Conservation (phyloP, 2,888 invertebrate genomes). For the Clepsis dumicolana region DNA sequence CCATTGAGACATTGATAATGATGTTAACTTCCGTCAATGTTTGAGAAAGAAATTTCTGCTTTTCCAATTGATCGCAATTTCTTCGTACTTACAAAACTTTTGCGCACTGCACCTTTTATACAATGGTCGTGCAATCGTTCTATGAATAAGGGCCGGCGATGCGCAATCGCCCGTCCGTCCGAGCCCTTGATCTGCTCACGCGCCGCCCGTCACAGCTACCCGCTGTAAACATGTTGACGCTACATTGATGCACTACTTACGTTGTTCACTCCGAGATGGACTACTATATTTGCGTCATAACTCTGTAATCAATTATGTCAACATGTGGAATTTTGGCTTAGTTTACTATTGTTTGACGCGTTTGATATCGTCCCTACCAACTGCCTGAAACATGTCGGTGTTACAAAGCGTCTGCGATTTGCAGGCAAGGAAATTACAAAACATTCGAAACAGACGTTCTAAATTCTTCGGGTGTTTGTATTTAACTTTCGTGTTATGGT, state of each 20-base stretch:
- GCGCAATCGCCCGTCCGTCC: constrained; percentile 65
- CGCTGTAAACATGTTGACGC: constrained; percentile 44
- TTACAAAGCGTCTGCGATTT: neutral
- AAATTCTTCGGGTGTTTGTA: neutral
- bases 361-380: constrained; percentile 17
- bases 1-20: no score
- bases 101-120: constrained; percentile 77
- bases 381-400: neutral
- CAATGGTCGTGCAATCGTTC: constrained; percentile 54
- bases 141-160: constrained; percentile 66
- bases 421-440: neutral
- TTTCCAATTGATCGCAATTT: neutral
- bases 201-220: constrained; percentile 50
- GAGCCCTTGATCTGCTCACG: constrained; percentile 59
- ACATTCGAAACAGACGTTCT: neutral
- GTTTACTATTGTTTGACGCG: constrained; percentile 34
- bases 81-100: constrained; percentile 48
- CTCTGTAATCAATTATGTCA: constrained; percentile 30
- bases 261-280: constrained; percentile 23
- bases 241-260: constrained; percentile 19
- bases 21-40: no score
- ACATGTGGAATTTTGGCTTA: constrained; percentile 28
- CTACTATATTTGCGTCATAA: constrained; percentile 36
- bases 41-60: neutral
- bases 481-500: neutral